Base-by-base conservation (phyloP, 1,140 invertebrate species). In the Ladona fulva region DNA sequence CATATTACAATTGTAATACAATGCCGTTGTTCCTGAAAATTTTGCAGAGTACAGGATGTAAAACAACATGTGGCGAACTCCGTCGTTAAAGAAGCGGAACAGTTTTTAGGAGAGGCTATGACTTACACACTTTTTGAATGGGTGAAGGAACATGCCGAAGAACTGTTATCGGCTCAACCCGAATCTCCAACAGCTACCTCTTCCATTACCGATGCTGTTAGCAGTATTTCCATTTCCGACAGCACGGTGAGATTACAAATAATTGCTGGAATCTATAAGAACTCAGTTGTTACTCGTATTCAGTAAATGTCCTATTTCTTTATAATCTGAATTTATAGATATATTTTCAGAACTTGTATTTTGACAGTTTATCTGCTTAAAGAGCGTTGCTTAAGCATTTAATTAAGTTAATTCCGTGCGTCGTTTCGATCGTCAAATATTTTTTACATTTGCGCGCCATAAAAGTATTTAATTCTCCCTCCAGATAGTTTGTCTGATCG, bases 81-180 rank as follows among this genome's bases (percentile, higher is more conserved):
- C 52, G 82, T 95, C 0, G 86, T 87, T n/a, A 85, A 88, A 66
- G 94, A 96, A 85, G 92, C 92, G 0, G 88, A 92, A 42, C 90
- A 92, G 80, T 93, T 92, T 88, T 79, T 97, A 24, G 96, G 95
- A 14, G 92, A 91, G 85, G 93, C 95, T 52, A 97, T 97, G 94
- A 98, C 96, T 0, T 98, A 96, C 82, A 95, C 95, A 5, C 83
- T 98, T 42, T 96, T 98, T 86, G 96, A 98, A 86, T 95, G 90
- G 84, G 87, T 95, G 22, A 96, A 95, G 84, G 96, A 98, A 83
- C 92, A 93, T 83, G 86, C 91, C 25, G 82, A 89, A 0, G 90
- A 93, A 74, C 85, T 97, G 78, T 85, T 95, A 14, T 86, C 86
- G 0, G 89, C 88, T 11, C 94, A 95, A 82, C 91, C 91, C 25